These are phyloP conservation scores for Eriosoma lanigerum DNA, from an alignment of 1,140 invertebrate species.

Conservation along the genomic window DNA sequence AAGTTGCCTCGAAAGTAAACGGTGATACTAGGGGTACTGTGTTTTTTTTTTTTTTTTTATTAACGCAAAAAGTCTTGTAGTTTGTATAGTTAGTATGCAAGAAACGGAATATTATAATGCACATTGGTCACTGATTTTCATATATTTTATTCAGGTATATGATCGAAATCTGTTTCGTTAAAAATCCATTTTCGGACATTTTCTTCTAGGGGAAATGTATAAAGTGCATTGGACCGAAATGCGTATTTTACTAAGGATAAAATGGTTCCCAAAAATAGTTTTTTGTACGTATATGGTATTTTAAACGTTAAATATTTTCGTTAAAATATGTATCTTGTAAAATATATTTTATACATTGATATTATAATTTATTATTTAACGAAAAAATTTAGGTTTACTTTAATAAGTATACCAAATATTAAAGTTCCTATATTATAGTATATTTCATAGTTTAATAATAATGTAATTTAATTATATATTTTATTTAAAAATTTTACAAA, in stretches of 20 bases:
- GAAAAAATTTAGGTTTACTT: too few relatives aligned
- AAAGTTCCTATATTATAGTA: too few relatives aligned
- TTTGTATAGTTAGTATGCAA: neutral
- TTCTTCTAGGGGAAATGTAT: neutral
- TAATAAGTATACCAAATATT: too few relatives aligned
- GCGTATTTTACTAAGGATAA: neutral
- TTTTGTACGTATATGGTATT: too few relatives aligned
- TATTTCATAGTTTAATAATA: too few relatives aligned
- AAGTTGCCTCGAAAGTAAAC: neutral
- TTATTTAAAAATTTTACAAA: too few relatives aligned
- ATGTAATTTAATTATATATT: too few relatives aligned
- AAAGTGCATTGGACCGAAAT: neutral
- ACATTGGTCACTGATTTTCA: neutral
- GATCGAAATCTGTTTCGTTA: slow-evolving; percentile 1
- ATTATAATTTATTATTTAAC: too few relatives aligned
- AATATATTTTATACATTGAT: too few relatives aligned
- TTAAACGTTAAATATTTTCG: neutral
- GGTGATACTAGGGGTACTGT: neutral
- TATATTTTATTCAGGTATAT: neutral
- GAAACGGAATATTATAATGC: too few relatives aligned
- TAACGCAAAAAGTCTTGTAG: neutral
- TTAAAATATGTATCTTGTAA: neutral
- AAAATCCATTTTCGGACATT: neutral
- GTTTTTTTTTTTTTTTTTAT: neutral
- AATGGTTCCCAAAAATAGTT: neutral